Evolutionary conservation across 2,888 invertebrate genomes (phyloP), one percentile per base, ranked within the genome.

Genomic region (Eudasyphora cyanicolor): DNA sequence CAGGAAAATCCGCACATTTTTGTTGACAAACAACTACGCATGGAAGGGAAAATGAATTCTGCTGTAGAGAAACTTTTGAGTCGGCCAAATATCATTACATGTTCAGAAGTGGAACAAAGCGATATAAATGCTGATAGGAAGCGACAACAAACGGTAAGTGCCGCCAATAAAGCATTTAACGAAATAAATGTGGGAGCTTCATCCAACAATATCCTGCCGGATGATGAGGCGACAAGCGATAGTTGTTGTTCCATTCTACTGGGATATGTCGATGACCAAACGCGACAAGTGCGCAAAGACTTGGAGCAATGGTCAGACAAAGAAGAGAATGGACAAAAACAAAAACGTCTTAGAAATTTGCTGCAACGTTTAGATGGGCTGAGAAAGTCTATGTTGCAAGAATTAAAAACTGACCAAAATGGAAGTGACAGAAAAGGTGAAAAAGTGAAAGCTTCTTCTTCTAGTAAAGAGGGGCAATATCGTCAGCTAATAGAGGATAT

Each of bases 41-140:
- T 92, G 57, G 94, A 94, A 86, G 90, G 91, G 70, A 92, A 92
- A 81, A 92, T 94, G 88, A 94, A 94, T 85, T 91, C 93, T 51
- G 93, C 92, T 0, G 91, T 94, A 82, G 93, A 93, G 84, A 92
- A 92, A 84, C 87, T 92, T 77, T 83, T 92, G 2, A 84, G 88
- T 76, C 88, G 89, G n/a, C 91, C 91, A 2, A 88, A 89, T 1
- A 87, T 92, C 12, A 90, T 92, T 17, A 92, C 92, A 0, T 91
- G 91, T 19, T 89, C 91, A 0, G 89, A 90, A 77, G 85, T 90
- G 2, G 69, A 79, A 24, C 60, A 64, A 5, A 8, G 14, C 0
- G 27, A 6, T 10, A 4, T 3, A 7, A 17, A 14, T 4, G 45
- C 14, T 3, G 45, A 38, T 12, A 57, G 0, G 17, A 10, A 45